These are phyloP conservation scores for Cactoblastis cactorum DNA, from an alignment of 2,888 invertebrate genomes.

Conservation along the genomic window DNA sequence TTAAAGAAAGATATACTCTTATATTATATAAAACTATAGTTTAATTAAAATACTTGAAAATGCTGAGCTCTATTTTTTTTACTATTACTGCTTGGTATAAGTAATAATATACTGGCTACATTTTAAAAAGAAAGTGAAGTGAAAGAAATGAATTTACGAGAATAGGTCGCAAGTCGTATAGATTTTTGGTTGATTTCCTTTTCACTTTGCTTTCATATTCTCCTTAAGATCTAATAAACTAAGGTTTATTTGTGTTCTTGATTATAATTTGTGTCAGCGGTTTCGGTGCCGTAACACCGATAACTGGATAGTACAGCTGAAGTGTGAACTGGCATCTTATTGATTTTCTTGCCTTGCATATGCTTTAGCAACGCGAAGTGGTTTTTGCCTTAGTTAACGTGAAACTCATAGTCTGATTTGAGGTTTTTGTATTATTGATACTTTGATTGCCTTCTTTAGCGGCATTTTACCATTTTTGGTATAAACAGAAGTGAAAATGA, in stretches of 20 bases:
- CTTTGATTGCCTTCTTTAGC: constrained; percentile 44
- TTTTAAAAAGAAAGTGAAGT: constrained; percentile 76
- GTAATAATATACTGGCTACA: constrained; percentile 51
- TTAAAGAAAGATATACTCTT: too few relatives aligned
- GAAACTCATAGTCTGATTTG: constrained; percentile 56
- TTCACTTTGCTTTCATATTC: constrained; percentile 76
- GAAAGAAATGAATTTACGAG: constrained; percentile 79
- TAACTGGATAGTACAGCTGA: constrained; percentile 64
- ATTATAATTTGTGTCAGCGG: constrained; percentile 68
- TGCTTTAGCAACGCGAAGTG: constrained; percentile 78
- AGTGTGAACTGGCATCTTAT: constrained; percentile 76
- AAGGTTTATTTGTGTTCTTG: constrained; percentile 68
- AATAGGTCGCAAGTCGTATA: constrained; percentile 78
- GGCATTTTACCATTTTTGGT: constrained; percentile 53
- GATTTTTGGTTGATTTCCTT: constrained; percentile 80
- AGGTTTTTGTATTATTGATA: constrained; percentile 40
- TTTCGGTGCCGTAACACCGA: constrained; percentile 56
- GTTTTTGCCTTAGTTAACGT: constrained; percentile 55
- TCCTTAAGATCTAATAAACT: constrained; percentile 75
- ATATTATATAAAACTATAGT: too few relatives aligned
- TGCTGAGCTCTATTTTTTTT: neutral
- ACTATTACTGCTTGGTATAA: neutral
- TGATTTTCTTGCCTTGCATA: constrained; percentile 79
- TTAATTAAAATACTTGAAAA: too few relatives aligned
- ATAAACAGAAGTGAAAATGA: constrained; percentile 68